Conservation (phyloP, 2,888 invertebrate genomes). For the Eledona agricola region DNA sequence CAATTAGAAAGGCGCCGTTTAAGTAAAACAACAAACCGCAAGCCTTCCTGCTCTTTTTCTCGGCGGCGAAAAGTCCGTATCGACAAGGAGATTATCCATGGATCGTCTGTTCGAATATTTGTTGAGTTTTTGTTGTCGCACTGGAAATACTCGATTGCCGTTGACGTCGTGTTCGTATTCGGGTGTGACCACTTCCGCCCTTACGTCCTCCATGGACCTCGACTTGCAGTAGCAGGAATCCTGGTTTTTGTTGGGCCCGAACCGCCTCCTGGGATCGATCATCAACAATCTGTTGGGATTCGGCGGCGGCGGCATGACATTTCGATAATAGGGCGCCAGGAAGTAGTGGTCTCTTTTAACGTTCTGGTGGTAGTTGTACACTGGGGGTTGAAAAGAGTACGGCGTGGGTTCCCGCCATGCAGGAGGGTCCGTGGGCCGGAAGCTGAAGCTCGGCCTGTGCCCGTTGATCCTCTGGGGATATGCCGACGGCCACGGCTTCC, state of each 20-base stretch:
- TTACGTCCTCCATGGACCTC: conserved; percentile 77
- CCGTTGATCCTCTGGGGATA: conserved; percentile 40
- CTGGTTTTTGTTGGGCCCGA: conserved; percentile 31
- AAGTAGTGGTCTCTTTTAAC: conserved; percentile 70
- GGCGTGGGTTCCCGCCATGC: conserved; percentile 59
- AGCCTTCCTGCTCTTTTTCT: conserved; percentile 66
- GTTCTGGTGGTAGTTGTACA: conserved; percentile 62
- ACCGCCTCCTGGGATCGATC: conserved; percentile 54
- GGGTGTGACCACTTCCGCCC: conserved; percentile 69
- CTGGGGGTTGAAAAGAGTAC: conserved; percentile 65
- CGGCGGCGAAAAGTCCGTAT: conserved; percentile 65
- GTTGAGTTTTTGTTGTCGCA: conserved; percentile 39
- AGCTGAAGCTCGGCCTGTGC: conserved; percentile 62
- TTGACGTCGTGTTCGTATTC: conserved; percentile 62
- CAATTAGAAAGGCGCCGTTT: conserved; percentile 1
- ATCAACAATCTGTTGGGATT: conserved; percentile 56
- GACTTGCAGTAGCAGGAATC: conserved; percentile 71
- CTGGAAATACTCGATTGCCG: conserved; percentile 67
- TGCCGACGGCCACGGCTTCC: conserved; percentile 68
- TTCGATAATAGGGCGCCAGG: conserved; percentile 73
- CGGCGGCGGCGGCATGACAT: conserved; percentile 71
- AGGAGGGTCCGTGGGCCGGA: conserved; percentile 52
- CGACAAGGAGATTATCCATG: conserved; percentile 74
- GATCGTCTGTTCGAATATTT: conserved; percentile 69
- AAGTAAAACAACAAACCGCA: conserved; percentile 63